Conservation (phyloP, 2,113 vertebrate species). For the Macrotis lagotis region DNA sequence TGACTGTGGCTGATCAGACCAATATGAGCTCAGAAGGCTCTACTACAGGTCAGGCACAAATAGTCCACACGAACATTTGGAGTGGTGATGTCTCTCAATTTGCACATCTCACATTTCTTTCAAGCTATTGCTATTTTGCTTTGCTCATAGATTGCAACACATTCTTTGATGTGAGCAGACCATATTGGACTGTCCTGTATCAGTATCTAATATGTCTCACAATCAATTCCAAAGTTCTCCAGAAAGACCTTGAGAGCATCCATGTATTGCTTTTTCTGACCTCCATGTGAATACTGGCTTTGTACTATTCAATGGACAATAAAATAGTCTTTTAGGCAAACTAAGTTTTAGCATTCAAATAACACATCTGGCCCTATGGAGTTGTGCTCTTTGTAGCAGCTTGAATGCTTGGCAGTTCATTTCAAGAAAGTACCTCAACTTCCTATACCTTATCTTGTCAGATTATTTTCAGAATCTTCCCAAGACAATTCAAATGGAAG, state of each 20-base stretch:
- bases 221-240: not conserved
- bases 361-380: not conserved
- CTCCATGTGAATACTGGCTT: not conserved
- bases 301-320: not conserved
- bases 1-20: no score
- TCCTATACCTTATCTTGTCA: not conserved
- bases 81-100: not conserved
- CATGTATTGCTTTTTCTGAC: not conserved
- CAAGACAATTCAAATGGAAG: not conserved
- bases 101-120: not conserved
- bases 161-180: not conserved
- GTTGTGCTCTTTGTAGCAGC: not conserved
- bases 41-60: no score
- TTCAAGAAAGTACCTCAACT: not conserved
- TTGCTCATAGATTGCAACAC: not conserved
- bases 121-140: not conserved
- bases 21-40: no score
- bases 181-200: not conserved
- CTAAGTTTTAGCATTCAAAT: not conserved
- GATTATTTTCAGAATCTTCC: not conserved
- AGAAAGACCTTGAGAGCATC: not conserved
- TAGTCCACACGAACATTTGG: no score
- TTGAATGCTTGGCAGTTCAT: not conserved
- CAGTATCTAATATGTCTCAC: not conserved
- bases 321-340: not conserved